Conservation (phyloP, 2,113 vertebrate genomes). For the Erythrocercus mccallii region DNA sequence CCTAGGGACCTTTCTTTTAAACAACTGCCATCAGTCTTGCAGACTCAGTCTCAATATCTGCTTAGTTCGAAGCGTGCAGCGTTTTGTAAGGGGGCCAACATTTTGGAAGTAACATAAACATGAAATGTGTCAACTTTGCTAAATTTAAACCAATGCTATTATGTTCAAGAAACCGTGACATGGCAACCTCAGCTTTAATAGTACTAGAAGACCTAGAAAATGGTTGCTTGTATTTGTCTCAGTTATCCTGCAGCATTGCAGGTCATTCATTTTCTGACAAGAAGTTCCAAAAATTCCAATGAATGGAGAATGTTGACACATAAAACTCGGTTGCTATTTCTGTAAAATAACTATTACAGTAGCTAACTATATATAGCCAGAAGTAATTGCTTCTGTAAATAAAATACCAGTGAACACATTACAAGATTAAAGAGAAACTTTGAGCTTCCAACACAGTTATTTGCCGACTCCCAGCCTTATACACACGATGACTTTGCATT, state of each 20-base stretch:
- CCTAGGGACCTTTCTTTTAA: not conserved
- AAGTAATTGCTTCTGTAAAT: constrained; percentile 54
- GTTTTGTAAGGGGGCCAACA: not conserved
- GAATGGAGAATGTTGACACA: constrained; percentile 25
- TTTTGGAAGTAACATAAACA: not conserved
- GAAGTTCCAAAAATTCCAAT: constrained; percentile 36
- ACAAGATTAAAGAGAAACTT: constrained; percentile 31
- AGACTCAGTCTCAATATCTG: not conserved
- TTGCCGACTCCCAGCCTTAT: not conserved
- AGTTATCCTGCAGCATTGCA: not conserved
- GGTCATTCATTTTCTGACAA: constrained; percentile 6
- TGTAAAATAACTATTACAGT: constrained; percentile 16
- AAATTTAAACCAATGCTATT: not conserved
- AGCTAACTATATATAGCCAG: constrained; percentile 52
- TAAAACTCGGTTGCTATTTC: constrained; percentile 25
- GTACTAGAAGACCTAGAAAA: not conserved
- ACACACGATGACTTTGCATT: not conserved
- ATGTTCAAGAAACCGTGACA: not conserved
- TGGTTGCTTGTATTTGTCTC: not conserved
- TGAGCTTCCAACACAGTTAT: constrained; percentile 7
- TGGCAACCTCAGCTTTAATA: not conserved
- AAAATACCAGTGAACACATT: constrained; percentile 48
- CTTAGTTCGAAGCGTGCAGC: not conserved
- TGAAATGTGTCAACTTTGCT: not conserved
- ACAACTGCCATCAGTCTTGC: not conserved